phyloP scores from a whole-genome alignment of 1,140 invertebrate species.

The Doryteuthis pealeii region DNA sequence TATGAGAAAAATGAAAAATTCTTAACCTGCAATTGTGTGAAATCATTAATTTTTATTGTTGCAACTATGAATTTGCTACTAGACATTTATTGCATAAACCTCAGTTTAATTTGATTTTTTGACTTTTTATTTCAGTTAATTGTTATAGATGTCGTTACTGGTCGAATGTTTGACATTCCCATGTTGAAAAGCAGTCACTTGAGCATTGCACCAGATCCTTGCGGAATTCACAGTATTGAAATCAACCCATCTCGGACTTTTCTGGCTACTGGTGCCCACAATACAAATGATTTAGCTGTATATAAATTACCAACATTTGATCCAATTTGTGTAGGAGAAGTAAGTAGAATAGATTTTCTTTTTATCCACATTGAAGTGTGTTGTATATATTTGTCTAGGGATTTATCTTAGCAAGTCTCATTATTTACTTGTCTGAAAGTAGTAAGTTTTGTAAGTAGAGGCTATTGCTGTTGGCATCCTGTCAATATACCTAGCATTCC shows the following conservation, averaged over 20 bases:
- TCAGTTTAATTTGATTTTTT: too few relatives aligned
- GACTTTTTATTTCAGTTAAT: constrained; percentile 67
- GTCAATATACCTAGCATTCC: too few relatives aligned
- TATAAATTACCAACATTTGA: constrained; percentile 91
- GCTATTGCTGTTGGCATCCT: too few relatives aligned
- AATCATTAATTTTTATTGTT: too few relatives aligned
- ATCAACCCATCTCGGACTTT: constrained; percentile 90
- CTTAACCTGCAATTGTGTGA: too few relatives aligned
- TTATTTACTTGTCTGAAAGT: too few relatives aligned
- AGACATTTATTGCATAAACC: too few relatives aligned
- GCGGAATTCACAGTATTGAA: constrained; percentile 90
- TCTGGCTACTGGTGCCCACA: constrained; percentile 87
- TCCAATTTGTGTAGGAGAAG: constrained; percentile 91
- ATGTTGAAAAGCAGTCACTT: constrained; percentile 61
- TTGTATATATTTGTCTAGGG: not conserved
- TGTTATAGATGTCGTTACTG: constrained; percentile 79
- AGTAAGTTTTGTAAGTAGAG: too few relatives aligned
- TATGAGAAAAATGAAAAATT: too few relatives aligned
- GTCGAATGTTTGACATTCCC: constrained; percentile 82
- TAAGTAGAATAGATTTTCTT: constrained; percentile 42
- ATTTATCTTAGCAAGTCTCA: too few relatives aligned
- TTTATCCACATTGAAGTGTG: not conserved
- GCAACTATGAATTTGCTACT: too few relatives aligned
- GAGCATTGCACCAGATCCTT: constrained; percentile 54
- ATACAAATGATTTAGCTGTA: constrained; percentile 90